A percentile compares a stretch with the other conserved stretches of the same genome.
phyloP scores from a whole-genome alignment of 2,888 invertebrate species.

The Drosophila melanosoma region DNA sequence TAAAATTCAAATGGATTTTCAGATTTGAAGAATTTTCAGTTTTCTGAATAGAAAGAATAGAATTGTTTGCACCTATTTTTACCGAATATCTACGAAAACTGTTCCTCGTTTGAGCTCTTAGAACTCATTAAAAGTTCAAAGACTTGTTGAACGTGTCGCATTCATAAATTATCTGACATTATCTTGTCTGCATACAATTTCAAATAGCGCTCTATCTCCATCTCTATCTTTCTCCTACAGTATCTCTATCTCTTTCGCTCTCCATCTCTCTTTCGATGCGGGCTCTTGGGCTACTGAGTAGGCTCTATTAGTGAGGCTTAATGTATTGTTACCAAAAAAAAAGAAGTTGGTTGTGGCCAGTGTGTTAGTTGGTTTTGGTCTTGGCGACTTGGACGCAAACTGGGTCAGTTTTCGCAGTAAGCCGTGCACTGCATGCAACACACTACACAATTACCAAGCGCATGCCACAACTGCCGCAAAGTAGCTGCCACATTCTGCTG shows the following conservation, averaged over 20 bases:
- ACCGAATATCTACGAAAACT: conserved; percentile 8
- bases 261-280: conserved; percentile 17
- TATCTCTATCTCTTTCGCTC: neutral
- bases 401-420: conserved; percentile 64
- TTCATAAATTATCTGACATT: conserved; percentile 62
- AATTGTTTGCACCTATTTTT: neutral
- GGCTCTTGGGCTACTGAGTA: conserved; percentile 42
- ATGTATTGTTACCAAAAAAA: conserved; percentile 30
- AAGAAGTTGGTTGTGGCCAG: conserved; percentile 16
- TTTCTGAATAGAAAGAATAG: neutral
- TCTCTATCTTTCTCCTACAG: conserved; percentile 6
- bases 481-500: conserved; percentile 25
- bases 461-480: conserved; percentile 50
- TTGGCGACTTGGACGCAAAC: conserved; percentile 42
- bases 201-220: neutral
- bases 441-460: conserved; percentile 69
- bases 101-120: conserved; percentile 33
- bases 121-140: conserved; percentile 58
- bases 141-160: conserved; percentile 43
- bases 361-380: conserved; percentile 11
- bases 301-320: conserved; percentile 44
- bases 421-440: conserved; percentile 35
- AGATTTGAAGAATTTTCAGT: neutral
- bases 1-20: conserved; percentile 18
- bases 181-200: conserved; percentile 27